phyloP scores from a whole-genome alignment of 1,140 invertebrate genomes.

The Drosophila sulfurigaster region DNA sequence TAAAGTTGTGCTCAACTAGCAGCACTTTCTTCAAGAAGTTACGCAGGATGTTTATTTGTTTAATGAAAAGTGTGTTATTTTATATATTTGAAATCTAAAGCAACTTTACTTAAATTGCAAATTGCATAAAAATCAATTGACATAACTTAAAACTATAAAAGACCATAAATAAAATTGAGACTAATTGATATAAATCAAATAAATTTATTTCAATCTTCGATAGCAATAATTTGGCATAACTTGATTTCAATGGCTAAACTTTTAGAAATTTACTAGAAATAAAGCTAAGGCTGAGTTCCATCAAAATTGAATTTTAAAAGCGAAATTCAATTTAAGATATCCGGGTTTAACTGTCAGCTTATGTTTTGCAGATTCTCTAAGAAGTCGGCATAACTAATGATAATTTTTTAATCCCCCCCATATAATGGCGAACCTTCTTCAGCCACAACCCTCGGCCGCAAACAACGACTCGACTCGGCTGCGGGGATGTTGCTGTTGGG shows the following conservation, averaged over 20 bases:
- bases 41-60: too few species aligned
- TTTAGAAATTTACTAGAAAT: not conserved
- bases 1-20: not conserved
- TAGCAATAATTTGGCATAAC: too few species aligned
- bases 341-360: not conserved
- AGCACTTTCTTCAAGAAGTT: not conserved
- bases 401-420: conserved; percentile 24
- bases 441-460: not conserved
- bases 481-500: not conserved
- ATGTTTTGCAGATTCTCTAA: not conserved
- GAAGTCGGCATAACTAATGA: conserved; percentile 28
- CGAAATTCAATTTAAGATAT: not conserved
- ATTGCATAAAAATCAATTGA: too few species aligned
- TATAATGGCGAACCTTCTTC: not conserved
- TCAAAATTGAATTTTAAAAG: not conserved
- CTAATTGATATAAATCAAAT: too few species aligned
- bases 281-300: not conserved
- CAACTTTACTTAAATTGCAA: too few species aligned
- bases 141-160: too few species aligned
- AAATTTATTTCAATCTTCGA: too few species aligned
- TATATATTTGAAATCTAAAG: too few species aligned
- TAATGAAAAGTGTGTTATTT: too few species aligned
- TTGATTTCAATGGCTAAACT: too few species aligned
- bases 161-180: too few species aligned
- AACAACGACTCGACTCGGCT: not conserved